phyloP scores from a whole-genome alignment of 2,888 invertebrate species.

The Ceriagrion tenellum region DNA sequence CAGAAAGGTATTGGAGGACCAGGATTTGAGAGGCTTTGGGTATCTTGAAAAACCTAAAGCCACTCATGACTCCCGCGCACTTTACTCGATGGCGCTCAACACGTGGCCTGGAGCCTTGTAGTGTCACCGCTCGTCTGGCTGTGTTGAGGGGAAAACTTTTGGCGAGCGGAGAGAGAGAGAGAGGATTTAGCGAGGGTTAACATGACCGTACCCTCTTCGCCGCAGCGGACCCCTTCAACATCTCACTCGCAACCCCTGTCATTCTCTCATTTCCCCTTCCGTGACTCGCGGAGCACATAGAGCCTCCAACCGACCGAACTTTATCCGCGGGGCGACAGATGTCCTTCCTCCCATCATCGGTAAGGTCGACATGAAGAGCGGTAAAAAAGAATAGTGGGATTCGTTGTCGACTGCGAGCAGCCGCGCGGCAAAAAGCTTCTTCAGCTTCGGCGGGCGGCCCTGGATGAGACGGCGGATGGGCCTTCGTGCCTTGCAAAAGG shows the following conservation, averaged over 20 bases:
- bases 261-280: not conserved
- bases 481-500: not conserved
- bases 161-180: not conserved
- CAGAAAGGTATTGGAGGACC: not conserved
- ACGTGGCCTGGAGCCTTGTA: not conserved
- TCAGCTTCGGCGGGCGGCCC: not conserved
- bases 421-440: not conserved
- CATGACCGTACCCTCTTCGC: not conserved
- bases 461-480: not conserved
- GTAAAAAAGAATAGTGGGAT: not conserved
- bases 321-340: constrained; percentile 31
- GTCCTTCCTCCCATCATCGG: not conserved
- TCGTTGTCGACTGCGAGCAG: not conserved
- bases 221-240: not conserved
- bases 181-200: not conserved
- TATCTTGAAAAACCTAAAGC: not conserved
- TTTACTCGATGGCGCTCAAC: not conserved
- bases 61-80: not conserved
- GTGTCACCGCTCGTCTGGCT: not conserved
- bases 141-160: not conserved
- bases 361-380: not conserved
- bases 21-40: not conserved
- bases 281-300: not conserved
- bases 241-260: not conserved
- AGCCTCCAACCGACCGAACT: not conserved